Evolutionary conservation across 2,113 vertebrate genomes (phyloP).

Genomic region (Steatornis caripensis): DNA sequence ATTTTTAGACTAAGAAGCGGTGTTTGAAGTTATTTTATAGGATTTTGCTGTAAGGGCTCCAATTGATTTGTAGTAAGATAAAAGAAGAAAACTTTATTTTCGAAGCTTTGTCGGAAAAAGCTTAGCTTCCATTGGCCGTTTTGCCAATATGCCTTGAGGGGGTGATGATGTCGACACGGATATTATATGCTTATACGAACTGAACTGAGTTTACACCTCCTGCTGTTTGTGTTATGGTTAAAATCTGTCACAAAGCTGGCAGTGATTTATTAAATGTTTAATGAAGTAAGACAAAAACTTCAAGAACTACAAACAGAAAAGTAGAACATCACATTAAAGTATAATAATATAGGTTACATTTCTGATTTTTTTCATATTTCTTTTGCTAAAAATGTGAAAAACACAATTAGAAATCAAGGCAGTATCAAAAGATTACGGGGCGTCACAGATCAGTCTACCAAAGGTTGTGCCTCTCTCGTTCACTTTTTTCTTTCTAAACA

Average conservation of each 20-base stretch:
- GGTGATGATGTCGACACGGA: slow-evolving; percentile 88
- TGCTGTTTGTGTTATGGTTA: slow-evolving; percentile 96
- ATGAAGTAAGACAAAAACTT: slow-evolving; percentile 95
- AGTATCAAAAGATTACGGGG: slow-evolving; percentile 50
- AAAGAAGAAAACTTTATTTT: slow-evolving; percentile 99
- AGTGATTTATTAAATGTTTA: slow-evolving; percentile 99
- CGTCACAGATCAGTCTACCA: slow-evolving; percentile 53
- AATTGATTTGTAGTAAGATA: slow-evolving; percentile 99
- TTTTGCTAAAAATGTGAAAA: slow-evolving; percentile 69
- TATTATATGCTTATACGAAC: slow-evolving; percentile 93
- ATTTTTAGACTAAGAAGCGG: slow-evolving; percentile 99
- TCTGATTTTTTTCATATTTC: slow-evolving; percentile 71
- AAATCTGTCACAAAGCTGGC: slow-evolving; percentile 98
- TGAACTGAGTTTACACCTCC: slow-evolving; percentile 91
- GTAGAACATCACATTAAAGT: slow-evolving; percentile 79
- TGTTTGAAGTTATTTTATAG: slow-evolving; percentile 99
- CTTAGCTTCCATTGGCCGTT: slow-evolving; percentile 97
- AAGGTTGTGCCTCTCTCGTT: slow-evolving; percentile 7
- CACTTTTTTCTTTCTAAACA: slow-evolving; percentile 56
- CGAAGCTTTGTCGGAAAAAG: slow-evolving; percentile 99
- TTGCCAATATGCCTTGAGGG: slow-evolving; percentile 94
- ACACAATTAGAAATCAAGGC: slow-evolving; percentile 70
- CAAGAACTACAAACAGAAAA: slow-evolving; percentile 86
- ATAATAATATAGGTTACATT: slow-evolving; percentile 76
- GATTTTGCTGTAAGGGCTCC: slow-evolving; percentile 99